Conservation (phyloP, 2,888 invertebrate genomes). For the Kryphioiulus occultus region DNA sequence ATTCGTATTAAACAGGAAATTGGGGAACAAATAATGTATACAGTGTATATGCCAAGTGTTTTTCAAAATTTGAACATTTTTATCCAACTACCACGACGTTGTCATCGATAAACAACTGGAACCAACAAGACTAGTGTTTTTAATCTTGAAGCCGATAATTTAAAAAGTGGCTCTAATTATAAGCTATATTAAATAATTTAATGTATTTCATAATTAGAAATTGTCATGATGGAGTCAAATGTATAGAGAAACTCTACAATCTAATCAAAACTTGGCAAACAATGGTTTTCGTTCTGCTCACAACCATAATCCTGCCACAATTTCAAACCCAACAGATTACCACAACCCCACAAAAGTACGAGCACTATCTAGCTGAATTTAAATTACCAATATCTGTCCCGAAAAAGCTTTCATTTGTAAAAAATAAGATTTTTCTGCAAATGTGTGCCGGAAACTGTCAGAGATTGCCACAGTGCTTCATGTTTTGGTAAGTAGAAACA, state of each 20-base stretch:
- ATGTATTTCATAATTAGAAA: neutral
- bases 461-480: neutral
- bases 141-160: neutral
- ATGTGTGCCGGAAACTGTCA: neutral
- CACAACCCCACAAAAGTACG: neutral
- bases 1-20: neutral
- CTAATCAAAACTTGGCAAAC: neutral
- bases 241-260: neutral
- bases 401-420: neutral
- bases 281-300: neutral
- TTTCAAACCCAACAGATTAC: neutral
- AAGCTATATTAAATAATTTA: too few relatives aligned
- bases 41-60: too few relatives aligned
- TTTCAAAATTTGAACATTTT: too few relatives aligned
- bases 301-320: neutral
- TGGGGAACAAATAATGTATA: too few relatives aligned
- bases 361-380: neutral
- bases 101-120: too few relatives aligned
- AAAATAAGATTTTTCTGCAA: neutral
- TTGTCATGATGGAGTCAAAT: neutral
- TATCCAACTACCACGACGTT: too few relatives aligned
- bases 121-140: too few relatives aligned
- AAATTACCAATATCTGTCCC: neutral
- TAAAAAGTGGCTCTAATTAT: neutral
- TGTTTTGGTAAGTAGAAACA: neutral